phyloP scores from a whole-genome alignment of 2,888 invertebrate genomes.

The Tiliacea aurago region DNA sequence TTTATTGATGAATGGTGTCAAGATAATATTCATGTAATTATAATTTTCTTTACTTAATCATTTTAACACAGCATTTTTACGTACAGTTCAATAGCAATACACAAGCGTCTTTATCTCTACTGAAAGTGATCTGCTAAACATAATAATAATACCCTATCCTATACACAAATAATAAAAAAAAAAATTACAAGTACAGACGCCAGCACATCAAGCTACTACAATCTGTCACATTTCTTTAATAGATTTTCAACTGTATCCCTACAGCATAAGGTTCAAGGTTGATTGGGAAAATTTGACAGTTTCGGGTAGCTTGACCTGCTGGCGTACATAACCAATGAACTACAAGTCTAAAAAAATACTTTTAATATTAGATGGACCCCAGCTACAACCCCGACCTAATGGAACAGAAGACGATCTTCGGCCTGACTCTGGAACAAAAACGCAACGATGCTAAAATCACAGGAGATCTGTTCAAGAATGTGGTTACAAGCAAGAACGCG shows the following conservation, averaged over 20 bases:
- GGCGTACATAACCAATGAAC: background rate
- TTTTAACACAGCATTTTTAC: background rate
- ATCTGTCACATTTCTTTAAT: no score
- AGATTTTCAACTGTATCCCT: no score
- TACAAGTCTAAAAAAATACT: background rate
- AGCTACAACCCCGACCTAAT: slow-evolving; percentile 94
- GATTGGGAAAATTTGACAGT: no score
- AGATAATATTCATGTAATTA: background rate
- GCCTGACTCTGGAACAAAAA: slow-evolving; percentile 93
- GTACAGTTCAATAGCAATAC: background rate
- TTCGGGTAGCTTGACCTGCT: no score
- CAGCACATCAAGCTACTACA: no score
- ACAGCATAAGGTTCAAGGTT: no score
- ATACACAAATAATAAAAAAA: no score
- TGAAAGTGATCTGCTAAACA: background rate
- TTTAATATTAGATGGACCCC: slow-evolving; percentile 94
- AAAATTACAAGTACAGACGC: no score
- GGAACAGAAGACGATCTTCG: slow-evolving; percentile 92
- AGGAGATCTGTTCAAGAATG: slow-evolving; percentile 93
- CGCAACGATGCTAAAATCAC: slow-evolving; percentile 97
- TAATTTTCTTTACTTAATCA: background rate
- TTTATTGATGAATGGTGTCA: background rate
- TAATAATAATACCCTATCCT: background rate
- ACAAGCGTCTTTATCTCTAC: background rate
- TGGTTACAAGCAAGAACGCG: slow-evolving; percentile 93